Base-by-base conservation (phyloP, 1,140 invertebrate species). In the Parapsyche elsis region DNA sequence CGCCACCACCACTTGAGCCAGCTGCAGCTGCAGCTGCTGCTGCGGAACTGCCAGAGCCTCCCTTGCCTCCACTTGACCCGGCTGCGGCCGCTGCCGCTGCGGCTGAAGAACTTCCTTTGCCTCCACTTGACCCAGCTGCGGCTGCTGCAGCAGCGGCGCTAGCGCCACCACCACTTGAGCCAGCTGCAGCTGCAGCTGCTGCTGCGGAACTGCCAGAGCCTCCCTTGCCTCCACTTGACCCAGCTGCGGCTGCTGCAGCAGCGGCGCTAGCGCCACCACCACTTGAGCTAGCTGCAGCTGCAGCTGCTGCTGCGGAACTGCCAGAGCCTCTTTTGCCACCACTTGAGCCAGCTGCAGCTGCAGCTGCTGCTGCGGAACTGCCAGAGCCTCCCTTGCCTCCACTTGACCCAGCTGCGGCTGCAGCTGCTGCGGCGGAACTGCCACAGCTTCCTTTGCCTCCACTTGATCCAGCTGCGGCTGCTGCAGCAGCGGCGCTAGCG, bases 31-130 rank as follows among this genome's bases (percentile, higher is more conserved):
- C 86, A 84, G 86, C 86, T 83, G 30, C 30, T 38, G 86, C 86
- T 80, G 85, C 86, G 84, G 86, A 85, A 81, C 86, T 87, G 84
- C 84, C 86, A 85, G 85, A 85, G 74, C 85, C 86, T 45, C 86
- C 86, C 84, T 67, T 86, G 79, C 86, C 85, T 81, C 84, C 84
- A 67, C 81, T 84, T 26, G 83, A 86, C 53, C 85, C 86, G 77
- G 86, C 86, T 82, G 85, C 86, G 80, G 85, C 85, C 84, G 86
- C 85, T 71, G 85, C 86, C 64, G 78, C 84, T 57, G 84, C 86
- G 77, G 83, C 86, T 81, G 86, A 70, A 73, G 49, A 78, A 81
- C 80, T 78, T 82, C 71, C 26, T 82, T 79, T 57, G 80, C 83
- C 70, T 78, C 81, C n/a, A 83, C 81, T 5, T 16, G 9, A 10